phyloP scores from a whole-genome alignment of 2,888 invertebrate species.

The Pristionchus exspectatus region DNA sequence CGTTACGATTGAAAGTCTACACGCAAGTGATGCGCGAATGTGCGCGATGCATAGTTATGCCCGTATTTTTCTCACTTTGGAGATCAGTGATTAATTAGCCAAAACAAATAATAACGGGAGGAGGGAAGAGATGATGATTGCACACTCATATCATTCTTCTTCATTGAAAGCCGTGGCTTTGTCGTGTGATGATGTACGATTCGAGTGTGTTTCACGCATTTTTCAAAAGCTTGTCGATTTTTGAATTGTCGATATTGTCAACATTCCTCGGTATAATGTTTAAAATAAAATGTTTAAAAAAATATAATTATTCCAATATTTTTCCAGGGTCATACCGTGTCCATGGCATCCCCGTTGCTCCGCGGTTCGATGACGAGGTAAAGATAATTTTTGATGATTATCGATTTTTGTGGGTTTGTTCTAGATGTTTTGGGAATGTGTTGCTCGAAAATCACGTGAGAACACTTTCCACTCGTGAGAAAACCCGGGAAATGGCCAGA shows the following conservation, averaged over 20 bases:
- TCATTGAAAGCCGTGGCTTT: background rate
- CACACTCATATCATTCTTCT: background rate
- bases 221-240: background rate
- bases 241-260: background rate
- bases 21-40: no score
- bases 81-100: background rate
- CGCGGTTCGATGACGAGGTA: constrained; percentile 35
- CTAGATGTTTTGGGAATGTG: background rate
- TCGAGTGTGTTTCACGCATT: background rate
- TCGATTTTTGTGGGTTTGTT: background rate
- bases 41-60: no score
- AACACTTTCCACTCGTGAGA: constrained; percentile 7
- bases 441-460: background rate
- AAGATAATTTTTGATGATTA: background rate
- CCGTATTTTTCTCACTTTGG: no score
- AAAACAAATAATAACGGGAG: background rate
- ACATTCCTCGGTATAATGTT: background rate
- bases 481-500: background rate
- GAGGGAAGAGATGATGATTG: background rate
- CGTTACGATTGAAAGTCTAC: no score
- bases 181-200: background rate
- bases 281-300: background rate
- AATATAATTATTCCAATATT: background rate
- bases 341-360: constrained; percentile 30
- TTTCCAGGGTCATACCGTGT: constrained; percentile 42